These are phyloP conservation scores for Pantherophis alleghaniensis DNA, from an alignment of 2,797 vertebrate genomes.

Conservation along the genomic window DNA sequence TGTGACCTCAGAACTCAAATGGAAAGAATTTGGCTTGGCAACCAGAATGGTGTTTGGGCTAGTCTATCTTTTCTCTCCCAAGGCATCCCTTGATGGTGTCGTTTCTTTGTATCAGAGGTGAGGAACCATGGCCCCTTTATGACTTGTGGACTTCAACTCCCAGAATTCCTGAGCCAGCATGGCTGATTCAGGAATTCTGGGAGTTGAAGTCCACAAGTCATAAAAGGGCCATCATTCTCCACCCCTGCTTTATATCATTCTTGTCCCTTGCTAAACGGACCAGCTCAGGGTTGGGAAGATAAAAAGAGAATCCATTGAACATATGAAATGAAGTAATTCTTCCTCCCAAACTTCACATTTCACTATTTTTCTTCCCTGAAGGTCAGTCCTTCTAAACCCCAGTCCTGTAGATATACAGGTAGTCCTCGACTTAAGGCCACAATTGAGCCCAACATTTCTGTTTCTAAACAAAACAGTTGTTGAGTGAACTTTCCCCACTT, in stretches of 20 bases:
- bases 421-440: not conserved
- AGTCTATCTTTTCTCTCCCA: not conserved
- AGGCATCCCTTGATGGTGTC: not conserved
- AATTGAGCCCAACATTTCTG: not conserved
- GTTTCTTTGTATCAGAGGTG: not conserved
- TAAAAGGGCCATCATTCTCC: not conserved
- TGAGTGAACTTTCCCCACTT: not conserved
- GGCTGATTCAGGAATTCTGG: not conserved
- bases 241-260: not conserved
- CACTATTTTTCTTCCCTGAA: not conserved
- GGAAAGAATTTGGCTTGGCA: not conserved
- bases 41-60: not conserved
- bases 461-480: not conserved
- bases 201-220: not conserved
- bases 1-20: slow-evolving; percentile 6
- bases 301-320: not conserved
- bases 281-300: not conserved
- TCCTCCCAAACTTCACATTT: not conserved
- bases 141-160: not conserved
- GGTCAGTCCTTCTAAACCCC: not conserved
- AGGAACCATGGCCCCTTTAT: not conserved
- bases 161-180: not conserved
- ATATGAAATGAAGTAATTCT: not conserved
- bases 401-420: not conserved
- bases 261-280: not conserved